Conservation (phyloP, 2,888 invertebrate genomes). For the Cerastis leucographa region DNA sequence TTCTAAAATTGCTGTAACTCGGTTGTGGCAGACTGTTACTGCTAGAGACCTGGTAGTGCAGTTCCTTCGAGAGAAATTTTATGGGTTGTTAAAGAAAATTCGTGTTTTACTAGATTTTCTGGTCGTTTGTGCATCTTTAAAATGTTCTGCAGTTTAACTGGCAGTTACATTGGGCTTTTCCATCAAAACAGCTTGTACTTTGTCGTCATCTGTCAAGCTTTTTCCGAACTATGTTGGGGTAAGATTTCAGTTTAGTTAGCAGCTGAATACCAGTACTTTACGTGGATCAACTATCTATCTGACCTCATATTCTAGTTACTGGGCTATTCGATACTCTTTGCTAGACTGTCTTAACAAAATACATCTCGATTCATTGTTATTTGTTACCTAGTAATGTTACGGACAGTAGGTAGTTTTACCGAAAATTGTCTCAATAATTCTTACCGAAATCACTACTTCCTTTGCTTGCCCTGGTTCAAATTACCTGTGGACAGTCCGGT, state of each 20-base stretch:
- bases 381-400: background rate
- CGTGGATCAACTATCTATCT: background rate
- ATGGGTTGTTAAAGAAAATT: background rate
- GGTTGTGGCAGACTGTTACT: slow-evolving; percentile 8
- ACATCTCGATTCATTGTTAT: background rate
- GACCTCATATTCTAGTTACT: background rate
- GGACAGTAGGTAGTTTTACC: background rate
- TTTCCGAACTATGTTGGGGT: background rate
- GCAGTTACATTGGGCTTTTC: background rate
- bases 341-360: background rate
- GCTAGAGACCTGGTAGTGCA: slow-evolving; percentile 4
- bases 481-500: background rate
- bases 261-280: background rate
- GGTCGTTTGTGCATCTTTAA: background rate
- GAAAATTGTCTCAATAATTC: background rate
- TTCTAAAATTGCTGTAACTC: slow-evolving; percentile 41
- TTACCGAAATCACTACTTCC: background rate
- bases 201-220: background rate
- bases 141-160: background rate
- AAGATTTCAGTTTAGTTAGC: background rate
- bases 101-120: background rate
- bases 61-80: background rate
- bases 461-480: background rate
- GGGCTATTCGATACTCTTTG: background rate
- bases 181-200: background rate